Conservation (phyloP, 2,113 vertebrate species). For the Mellivora capensis region DNA sequence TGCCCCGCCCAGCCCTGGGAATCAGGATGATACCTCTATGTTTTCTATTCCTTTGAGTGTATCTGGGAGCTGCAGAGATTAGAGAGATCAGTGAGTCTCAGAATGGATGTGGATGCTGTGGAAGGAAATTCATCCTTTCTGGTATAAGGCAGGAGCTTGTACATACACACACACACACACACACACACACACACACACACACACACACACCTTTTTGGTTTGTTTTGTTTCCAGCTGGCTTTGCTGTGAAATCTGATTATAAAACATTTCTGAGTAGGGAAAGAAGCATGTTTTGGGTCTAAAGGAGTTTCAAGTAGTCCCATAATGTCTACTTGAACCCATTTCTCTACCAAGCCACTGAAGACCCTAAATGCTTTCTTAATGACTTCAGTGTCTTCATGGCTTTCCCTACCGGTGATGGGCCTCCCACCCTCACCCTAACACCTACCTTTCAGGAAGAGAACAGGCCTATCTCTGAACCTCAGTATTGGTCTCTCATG, state of each 20-base stretch:
- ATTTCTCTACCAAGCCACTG: neutral
- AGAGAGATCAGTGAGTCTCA: constrained; percentile 35
- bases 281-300: constrained; percentile 32
- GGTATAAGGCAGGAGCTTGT: neutral
- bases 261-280: constrained; percentile 34
- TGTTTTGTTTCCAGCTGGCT: neutral
- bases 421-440: rapidly evolving
- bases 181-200: neutral
- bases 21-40: neutral
- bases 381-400: neutral
- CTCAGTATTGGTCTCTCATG: neutral
- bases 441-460: neutral
- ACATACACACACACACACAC: neutral
- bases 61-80: neutral
- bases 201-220: neutral
- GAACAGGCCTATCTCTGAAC: neutral
- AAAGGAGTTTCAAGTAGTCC: constrained; percentile 33
- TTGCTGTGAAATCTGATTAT: constrained; percentile 70
- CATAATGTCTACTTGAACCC: neutral
- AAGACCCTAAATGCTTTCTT: neutral
- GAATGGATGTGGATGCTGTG: constrained; percentile 6
- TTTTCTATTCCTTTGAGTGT: neutral
- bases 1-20: rapidly evolving
- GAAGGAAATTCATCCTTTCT: constrained; percentile 60
- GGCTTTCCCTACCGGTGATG: neutral